Percentiles rank a stretch among this genome's conserved stretches.
phyloP scores from a whole-genome alignment of 2,113 vertebrate genomes.

The Hemicordylus capensis region DNA sequence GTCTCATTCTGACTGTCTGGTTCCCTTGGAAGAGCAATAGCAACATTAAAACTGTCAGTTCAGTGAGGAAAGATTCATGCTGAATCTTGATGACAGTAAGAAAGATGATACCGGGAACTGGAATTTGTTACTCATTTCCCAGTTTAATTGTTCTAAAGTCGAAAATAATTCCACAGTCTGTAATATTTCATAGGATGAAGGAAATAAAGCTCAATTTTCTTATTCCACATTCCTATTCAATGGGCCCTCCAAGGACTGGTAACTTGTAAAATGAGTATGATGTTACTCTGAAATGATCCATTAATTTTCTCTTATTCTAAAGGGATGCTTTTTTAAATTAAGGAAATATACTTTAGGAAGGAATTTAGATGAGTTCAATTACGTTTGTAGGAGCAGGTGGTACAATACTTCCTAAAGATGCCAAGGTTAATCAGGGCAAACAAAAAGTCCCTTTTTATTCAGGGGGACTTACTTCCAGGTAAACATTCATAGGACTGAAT shows the following conservation, averaged over 20 bases:
- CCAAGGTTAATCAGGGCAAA: not conserved
- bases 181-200: not conserved
- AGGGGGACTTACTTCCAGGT: not conserved
- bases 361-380: not conserved
- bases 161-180: not conserved
- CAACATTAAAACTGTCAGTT: not conserved
- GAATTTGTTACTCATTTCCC: not conserved
- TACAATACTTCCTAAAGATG: not conserved
- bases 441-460: not conserved
- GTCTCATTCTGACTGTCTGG: not conserved
- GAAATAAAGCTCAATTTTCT: not conserved
- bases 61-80: not conserved
- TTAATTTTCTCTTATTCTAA: not conserved
- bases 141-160: not conserved
- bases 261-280: not conserved
- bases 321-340: not conserved
- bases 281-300: not conserved
- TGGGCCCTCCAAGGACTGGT: not conserved
- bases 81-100: not conserved
- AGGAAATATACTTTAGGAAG: not conserved
- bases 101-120: not conserved
- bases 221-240: not conserved
- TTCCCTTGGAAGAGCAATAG: not conserved
- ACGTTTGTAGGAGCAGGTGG: not conserved
- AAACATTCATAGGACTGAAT: not conserved